Evolutionary conservation across 2,113 vertebrate species (phyloP).

Genomic region (Monopterus albus): DNA sequence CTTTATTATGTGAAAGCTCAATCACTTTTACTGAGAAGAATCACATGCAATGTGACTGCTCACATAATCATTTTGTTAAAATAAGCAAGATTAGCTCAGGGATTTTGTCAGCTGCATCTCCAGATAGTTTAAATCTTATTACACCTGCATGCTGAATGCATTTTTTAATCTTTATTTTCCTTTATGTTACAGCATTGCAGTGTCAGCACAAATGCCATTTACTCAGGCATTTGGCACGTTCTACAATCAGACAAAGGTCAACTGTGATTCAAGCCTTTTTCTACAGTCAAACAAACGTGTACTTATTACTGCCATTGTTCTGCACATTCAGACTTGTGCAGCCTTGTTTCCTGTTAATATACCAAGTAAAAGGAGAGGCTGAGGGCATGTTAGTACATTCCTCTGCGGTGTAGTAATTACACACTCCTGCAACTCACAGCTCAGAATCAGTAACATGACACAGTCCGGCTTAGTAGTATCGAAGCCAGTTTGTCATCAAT

Average conservation of each 20-base stretch:
- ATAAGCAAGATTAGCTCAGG: not conserved
- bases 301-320: not conserved
- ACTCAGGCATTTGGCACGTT: not conserved
- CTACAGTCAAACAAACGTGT: not conserved
- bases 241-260: not conserved
- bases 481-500: constrained; percentile 12
- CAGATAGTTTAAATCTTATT: not conserved
- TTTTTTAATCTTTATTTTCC: not conserved
- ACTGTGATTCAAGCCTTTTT: no score
- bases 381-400: constrained; percentile 38
- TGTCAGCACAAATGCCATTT: not conserved
- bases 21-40: constrained; percentile 27
- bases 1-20: constrained; percentile 33
- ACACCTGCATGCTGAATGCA: not conserved
- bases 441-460: not conserved
- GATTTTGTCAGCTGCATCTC: not conserved
- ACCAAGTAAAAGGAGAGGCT: constrained; percentile 26
- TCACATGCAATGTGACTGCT: not conserved
- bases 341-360: constrained; percentile 51
- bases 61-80: constrained; percentile 3
- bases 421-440: constrained; percentile 18
- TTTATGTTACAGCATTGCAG: not conserved
- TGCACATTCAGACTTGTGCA: not conserved
- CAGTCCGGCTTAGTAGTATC: not conserved
- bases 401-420: constrained; percentile 30